These are phyloP conservation scores for Caenorhabditis zanzibari DNA, from an alignment of 2,888 invertebrate species.

Conservation along the genomic window DNA sequence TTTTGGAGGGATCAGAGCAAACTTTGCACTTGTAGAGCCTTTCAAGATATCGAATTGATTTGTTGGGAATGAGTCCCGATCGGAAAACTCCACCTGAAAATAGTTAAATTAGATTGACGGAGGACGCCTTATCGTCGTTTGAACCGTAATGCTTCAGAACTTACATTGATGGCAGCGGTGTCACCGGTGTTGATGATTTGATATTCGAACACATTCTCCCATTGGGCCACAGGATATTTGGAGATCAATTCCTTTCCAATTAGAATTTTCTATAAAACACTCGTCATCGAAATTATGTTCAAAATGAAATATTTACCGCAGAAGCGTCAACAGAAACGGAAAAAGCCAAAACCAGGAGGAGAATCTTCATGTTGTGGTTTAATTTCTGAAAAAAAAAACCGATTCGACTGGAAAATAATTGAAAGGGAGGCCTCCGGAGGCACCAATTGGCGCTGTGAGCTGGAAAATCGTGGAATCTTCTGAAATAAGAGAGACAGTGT, in stretches of 20 bases:
- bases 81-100: conserved; percentile 50
- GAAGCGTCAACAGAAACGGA: conserved; percentile 33
- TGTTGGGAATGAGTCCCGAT: conserved; percentile 49
- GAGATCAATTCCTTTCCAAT: conserved; percentile 25
- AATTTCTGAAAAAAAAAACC: conserved; percentile 19
- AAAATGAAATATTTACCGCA: conserved; percentile 26
- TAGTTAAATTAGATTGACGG: not conserved
- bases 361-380: conserved; percentile 19
- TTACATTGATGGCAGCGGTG: conserved; percentile 35
- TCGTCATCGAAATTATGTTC: not conserved
- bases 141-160: not conserved
- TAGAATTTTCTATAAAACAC: conserved; percentile 31
- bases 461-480: conserved; percentile 23
- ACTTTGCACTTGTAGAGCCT: conserved; percentile 12
- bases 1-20: conserved; percentile 29
- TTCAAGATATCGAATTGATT: conserved; percentile 35
- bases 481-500: conserved; percentile 30
- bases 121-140: not conserved
- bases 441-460: not conserved
- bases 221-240: conserved; percentile 7
- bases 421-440: not conserved
- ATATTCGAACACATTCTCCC: conserved; percentile 47
- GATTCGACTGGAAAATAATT: not conserved
- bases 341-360: conserved; percentile 10
- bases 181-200: conserved; percentile 41